phyloP scores from a whole-genome alignment of 2,113 vertebrate genomes.

The Chlorocebus sabaeus region DNA sequence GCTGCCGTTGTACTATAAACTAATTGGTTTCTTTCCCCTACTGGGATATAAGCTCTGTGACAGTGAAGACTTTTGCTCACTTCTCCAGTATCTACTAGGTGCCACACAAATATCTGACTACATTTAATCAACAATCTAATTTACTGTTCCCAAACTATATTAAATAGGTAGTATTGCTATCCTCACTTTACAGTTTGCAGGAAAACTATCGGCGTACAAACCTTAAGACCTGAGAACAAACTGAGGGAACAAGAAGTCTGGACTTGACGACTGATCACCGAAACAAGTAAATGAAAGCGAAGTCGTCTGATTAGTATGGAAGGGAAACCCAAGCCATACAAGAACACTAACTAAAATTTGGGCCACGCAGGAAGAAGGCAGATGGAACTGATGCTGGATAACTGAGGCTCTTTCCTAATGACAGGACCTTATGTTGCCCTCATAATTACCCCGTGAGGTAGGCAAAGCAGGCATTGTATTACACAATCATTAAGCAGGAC shows the following conservation, averaged over 20 bases:
- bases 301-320: background rate
- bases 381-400: background rate
- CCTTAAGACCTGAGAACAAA: background rate
- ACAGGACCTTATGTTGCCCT: background rate
- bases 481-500: background rate
- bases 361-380: background rate
- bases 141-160: background rate
- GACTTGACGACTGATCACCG: background rate
- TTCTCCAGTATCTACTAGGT: background rate
- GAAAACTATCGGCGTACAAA: background rate
- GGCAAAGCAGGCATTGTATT: background rate
- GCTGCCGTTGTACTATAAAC: background rate
- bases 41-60: background rate
- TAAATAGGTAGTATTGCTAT: background rate
- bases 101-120: background rate
- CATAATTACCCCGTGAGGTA: background rate
- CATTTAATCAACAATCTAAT: background rate
- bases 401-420: background rate
- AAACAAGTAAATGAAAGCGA: background rate
- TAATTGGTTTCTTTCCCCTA: background rate
- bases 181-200: background rate
- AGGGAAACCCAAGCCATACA: background rate
- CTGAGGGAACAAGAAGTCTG: background rate
- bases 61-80: background rate
- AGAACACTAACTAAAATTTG: background rate